Evolutionary conservation across 2,888 invertebrate species (phyloP).

Genomic region (Ligdia adustata): DNA sequence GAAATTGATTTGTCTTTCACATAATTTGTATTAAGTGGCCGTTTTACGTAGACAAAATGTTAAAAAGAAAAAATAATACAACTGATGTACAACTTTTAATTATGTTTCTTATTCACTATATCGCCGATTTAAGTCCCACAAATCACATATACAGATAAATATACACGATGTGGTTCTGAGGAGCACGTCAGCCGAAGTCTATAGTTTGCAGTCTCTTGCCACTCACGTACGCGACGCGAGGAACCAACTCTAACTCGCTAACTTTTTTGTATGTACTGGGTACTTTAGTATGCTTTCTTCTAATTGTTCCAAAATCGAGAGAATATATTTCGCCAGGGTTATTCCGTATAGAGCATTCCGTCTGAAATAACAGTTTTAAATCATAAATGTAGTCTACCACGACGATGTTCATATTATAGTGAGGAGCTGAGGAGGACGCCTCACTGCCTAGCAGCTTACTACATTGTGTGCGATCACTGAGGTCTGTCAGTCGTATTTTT

Average conservation of each 20-base stretch:
- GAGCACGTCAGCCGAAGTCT: slow-evolving; percentile 64
- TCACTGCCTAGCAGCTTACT: no score
- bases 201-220: slow-evolving; percentile 83
- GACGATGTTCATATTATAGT: no score
- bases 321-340: slow-evolving; percentile 83
- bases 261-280: slow-evolving; percentile 60
- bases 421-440: no score
- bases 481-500: no score
- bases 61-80: slow-evolving; percentile 78
- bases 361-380: slow-evolving; percentile 72
- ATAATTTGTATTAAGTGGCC: slow-evolving; percentile 77
- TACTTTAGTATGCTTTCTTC: slow-evolving; percentile 62
- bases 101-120: slow-evolving; percentile 52
- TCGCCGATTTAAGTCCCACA: background rate
- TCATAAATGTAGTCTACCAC: no score
- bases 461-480: no score
- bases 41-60: slow-evolving; percentile 78
- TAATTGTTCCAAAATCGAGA: slow-evolving; percentile 80
- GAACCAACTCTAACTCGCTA: slow-evolving; percentile 66
- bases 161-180: background rate
- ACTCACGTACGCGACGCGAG: slow-evolving; percentile 82
- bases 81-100: slow-evolving; percentile 78
- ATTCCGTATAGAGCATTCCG: slow-evolving; percentile 79
- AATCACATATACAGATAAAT: no score
- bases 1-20: slow-evolving; percentile 80